Evolutionary conservation across 2,797 vertebrate genomes (phyloP), one percentile per base, ranked within the genome.

Genomic region (Discoglossus pictus): DNA sequence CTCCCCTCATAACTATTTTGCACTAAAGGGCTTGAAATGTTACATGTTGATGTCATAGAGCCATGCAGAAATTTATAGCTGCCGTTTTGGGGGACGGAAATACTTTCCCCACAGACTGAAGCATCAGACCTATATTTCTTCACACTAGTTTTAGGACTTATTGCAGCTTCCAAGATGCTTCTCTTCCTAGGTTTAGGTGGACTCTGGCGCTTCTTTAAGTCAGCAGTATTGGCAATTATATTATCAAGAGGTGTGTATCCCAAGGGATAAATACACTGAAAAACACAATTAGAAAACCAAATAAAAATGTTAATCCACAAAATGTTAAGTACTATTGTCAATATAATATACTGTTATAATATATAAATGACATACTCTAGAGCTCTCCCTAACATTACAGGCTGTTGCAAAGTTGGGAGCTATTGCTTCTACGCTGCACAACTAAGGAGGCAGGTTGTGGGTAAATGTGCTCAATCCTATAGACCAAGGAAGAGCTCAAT

Each of bases 231-330:
- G 82, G 46, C 8, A 36, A 93, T 82, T 73, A 96, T 79, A 74
- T 92, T 91, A 80, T 86, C 92, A 80, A 94, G 74, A 6, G 94
- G 82, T 44, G 78, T 88, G 74, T 83, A 93, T 68, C 96, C 94
- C 79, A 99, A 83, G 13, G 97, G 96, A 79, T 94, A 99, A 73
- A 98, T 93, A 81, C 96, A 99, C 97, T 99, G 77, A 53, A 80
- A 63, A 36, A 74, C n/a, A n/a, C n/a, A n/a, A n/a, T n/a, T n/a
- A n/a, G 58, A 74, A 78, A 76, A 74, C 1, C 10, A 46, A 65
- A 62, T 61, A 60, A 74, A 48, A 76, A 31, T 74, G 31, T 78
- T 70, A 75, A 59, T n/a, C 1, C 25, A 56, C 4, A 75, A 51
- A 73, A 60, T 4, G 11, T 7, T 6, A 4, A 42, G 40, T 3